Evolutionary conservation across 2,888 invertebrate genomes (phyloP), one percentile per base, ranked within the genome.

Genomic region (Salpingus planirostris): DNA sequence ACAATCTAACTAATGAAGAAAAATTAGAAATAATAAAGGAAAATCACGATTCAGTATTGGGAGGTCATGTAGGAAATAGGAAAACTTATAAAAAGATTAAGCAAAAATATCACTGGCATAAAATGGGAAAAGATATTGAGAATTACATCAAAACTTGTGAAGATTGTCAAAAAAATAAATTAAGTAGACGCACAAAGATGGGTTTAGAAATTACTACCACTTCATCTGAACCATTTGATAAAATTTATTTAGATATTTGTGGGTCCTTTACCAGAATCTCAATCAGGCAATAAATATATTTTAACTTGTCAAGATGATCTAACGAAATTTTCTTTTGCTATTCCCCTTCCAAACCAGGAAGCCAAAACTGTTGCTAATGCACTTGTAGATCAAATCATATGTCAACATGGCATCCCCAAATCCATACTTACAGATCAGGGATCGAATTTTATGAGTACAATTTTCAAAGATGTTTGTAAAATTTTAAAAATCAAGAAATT

Each of bases 261-360:
- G 13, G 49, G 49, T 2, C 50, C 49, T 4, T 24, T 49, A 15
- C 14, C 34, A 5, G 25, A 13, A 4, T 38, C 47, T 5, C 2
- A 14, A 3, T 11, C 13, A 1, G 46, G 44, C 7, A 41, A 46
- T 29, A 31, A 32, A 18, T 50, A 44, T 15, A 37, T 49, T 10
- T 29, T 49, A 7, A 48, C 49, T 3, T 38, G 39, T 10, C 36
- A 40, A 15, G 46, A 49, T 27, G 33, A 46, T 36, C 39, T 46
- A 22, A 38, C 40, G 1, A 28, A 40, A 12, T 47, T 40, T 27
- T 30, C 40, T 6, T 44, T 45, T 27, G 49, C 48, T 2, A 46
- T 55, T n/a, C 39, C 54, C 1, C n/a, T 57, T 8, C 41, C 46
- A 3, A 39, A 55, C 36, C 47, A 47, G 24, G 36, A 40, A 6